Conservation (phyloP, 2,797 vertebrate species). For the Ctenopoma kingsleyae region DNA sequence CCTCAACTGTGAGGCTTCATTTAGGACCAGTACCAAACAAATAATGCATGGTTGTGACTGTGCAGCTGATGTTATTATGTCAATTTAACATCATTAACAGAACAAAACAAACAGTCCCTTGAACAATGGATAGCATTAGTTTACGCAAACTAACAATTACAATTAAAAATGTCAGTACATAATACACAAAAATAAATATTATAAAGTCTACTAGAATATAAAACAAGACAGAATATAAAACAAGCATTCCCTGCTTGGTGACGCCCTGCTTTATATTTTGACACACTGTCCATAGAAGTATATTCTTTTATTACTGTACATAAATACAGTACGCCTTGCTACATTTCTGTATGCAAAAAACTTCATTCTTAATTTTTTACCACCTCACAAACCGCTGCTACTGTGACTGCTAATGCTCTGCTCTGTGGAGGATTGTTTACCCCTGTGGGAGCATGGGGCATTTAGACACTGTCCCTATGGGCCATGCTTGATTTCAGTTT, state of each 20-base stretch:
- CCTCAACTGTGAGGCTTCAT: neutral
- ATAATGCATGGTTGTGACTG: neutral
- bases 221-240: too few relatives aligned
- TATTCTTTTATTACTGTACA: neutral
- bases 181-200: constrained; percentile 11
- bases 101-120: neutral
- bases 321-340: neutral
- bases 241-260: neutral
- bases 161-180: constrained; percentile 4
- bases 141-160: constrained; percentile 7
- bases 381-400: constrained; percentile 19
- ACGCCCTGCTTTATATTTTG: neutral
- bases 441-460: constrained; percentile 32
- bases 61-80: neutral
- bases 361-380: neutral
- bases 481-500: constrained; percentile 29
- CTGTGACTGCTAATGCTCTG: constrained; percentile 13
- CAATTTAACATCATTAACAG: neutral
- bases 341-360: constrained; percentile 5
- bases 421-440: constrained; percentile 30
- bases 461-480: constrained; percentile 27
- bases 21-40: neutral
- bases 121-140: neutral
- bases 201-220: neutral
- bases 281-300: neutral